Evolutionary conservation across 2,113 vertebrate species (phyloP), one percentile per base, ranked within the genome.

Genomic region (Numenius arquata): DNA sequence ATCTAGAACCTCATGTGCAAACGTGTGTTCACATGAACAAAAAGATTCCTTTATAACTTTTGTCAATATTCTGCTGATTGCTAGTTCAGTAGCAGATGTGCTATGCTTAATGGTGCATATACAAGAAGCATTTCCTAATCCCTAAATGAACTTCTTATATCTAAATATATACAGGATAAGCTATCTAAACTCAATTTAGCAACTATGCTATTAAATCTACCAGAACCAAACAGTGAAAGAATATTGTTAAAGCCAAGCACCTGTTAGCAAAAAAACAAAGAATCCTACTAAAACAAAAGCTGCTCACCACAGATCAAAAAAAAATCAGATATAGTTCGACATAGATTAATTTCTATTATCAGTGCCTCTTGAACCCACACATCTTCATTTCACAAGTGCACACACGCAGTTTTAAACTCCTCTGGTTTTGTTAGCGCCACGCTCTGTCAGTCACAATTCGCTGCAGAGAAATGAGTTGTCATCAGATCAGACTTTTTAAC

Each of bases 91-190:
- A 97, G 97, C 98, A 98, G 98, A 98, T 98, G 98, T 97, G 97
- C 97, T 97, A 63, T 97, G 98, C 97, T 97, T 98, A 98, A 98
- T 98, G 98, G 97, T 96, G 98, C 98, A 98, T 97, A 98, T 95
- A 98, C 95, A 98, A 98, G 97, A 55, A 98, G 95, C 97, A 98
- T 98, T 96, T 97, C 93, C 96, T 98, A 97, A 98, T 98, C 98
- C 98, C 98, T 98, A 98, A 98, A 98, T 98, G 98, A 98, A 98
- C 98, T 98, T 94, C 97, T 97, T 98, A 95, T 98, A 97, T 97
- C 98, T 97, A 98, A 98, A 98, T 98, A 98, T 97, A 98, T 97
- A 98, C 95, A 94, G 95, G 97, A 96, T 97, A 97, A 96, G 96
- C 98, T 97, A 97, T 97, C 97, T 94, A 98, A 98, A 98, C 98